phyloP scores from a whole-genome alignment of 2,888 invertebrate species.

The Sepioteuthis lessoniana region DNA sequence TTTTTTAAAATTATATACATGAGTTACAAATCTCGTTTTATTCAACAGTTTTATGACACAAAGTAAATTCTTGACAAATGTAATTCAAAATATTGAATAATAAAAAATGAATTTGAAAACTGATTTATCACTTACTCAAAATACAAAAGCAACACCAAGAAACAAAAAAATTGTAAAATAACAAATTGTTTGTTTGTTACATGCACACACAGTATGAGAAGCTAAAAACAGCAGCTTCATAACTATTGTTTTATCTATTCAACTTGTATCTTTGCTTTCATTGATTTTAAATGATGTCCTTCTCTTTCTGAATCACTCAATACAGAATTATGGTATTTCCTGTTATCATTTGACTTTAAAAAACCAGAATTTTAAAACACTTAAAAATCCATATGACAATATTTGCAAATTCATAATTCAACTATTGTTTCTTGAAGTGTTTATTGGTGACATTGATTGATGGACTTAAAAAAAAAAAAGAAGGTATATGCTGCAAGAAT shows the following conservation, averaged over 20 bases:
- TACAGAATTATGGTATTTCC: neutral
- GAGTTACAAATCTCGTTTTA: too few relatives aligned
- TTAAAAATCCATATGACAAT: neutral
- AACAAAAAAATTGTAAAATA: too few relatives aligned
- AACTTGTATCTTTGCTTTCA: neutral
- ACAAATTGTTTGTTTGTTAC: too few relatives aligned
- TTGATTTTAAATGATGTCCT: neutral
- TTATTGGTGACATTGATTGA: neutral
- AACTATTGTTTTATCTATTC: neutral
- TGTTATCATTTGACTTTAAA: neutral
- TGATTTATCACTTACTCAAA: too few relatives aligned
- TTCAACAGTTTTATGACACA: too few relatives aligned
- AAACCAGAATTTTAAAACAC: neutral
- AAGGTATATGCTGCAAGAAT: neutral
- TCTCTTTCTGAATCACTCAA: neutral
- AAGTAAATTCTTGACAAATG: too few relatives aligned
- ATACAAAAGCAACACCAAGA: too few relatives aligned
- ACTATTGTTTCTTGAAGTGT: neutral
- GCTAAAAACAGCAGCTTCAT: neutral
- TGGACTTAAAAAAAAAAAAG: neutral
- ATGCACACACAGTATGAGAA: neutral
- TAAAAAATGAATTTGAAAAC: too few relatives aligned
- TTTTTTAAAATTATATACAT: too few relatives aligned
- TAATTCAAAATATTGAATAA: too few relatives aligned
- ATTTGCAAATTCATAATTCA: neutral